Conservation (phyloP, 2,888 invertebrate genomes). For the Acanthoscelides obtectus region DNA sequence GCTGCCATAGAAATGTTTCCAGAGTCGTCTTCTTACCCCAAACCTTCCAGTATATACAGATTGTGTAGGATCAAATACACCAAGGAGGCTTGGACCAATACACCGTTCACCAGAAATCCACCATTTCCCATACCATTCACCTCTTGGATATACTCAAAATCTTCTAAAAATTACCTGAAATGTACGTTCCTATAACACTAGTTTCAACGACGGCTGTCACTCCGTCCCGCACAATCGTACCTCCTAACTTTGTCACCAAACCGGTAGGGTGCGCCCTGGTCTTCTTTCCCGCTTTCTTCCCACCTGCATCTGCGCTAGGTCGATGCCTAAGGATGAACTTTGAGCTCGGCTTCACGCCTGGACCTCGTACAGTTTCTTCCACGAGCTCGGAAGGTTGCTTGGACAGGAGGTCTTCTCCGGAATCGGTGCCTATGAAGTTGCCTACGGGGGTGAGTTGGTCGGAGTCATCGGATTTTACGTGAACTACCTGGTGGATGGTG, state of each 20-base stretch:
- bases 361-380: constrained; percentile 80
- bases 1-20: too few relatives aligned
- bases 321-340: constrained; percentile 51
- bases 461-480: constrained; percentile 50
- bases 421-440: constrained; percentile 17
- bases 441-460: constrained; percentile 55
- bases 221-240: constrained; percentile 76
- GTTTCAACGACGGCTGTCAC: constrained; percentile 82
- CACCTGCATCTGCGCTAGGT: constrained; percentile 41
- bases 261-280: constrained; percentile 70
- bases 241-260: constrained; percentile 77
- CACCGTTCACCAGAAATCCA: background rate
- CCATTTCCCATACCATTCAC: background rate
- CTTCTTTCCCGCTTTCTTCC: constrained; percentile 45
- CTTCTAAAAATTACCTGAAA: constrained; percentile 57
- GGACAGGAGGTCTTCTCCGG: constrained; percentile 77
- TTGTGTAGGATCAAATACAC: too few relatives aligned
- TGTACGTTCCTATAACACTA: constrained; percentile 83
- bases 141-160: background rate
- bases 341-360: constrained; percentile 71
- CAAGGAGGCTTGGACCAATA: background rate
- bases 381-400: constrained; percentile 80
- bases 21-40: too few relatives aligned
- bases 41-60: too few relatives aligned
- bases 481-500: constrained; percentile 41